Evolutionary conservation across 2,113 vertebrate genomes (phyloP).

Genomic region (Sapayoa aenigma): DNA sequence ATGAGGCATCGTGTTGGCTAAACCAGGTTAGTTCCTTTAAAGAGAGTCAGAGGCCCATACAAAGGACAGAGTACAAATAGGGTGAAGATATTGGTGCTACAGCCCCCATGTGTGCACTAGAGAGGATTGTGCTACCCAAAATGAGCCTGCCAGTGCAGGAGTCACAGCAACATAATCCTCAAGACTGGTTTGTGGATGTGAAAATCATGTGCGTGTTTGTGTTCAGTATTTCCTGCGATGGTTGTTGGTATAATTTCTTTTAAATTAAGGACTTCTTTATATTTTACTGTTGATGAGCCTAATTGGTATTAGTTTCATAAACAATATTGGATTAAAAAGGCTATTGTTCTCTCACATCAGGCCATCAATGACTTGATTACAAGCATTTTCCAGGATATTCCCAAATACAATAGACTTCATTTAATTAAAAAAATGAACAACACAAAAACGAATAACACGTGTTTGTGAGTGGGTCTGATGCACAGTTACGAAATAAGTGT

Average conservation of each 20-base stretch:
- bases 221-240: not conserved
- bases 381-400: not conserved
- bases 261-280: not conserved
- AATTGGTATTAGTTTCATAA: not conserved
- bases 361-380: not conserved
- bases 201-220: not conserved
- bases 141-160: not conserved
- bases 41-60: not conserved
- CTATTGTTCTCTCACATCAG: not conserved
- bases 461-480: not conserved
- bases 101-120: accelerated
- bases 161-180: not conserved
- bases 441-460: not conserved
- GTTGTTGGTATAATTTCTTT: not conserved
- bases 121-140: not conserved
- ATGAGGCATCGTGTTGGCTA: not conserved
- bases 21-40: not conserved
- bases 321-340: not conserved
- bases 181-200: not conserved
- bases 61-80: accelerated
- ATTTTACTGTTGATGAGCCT: not conserved
- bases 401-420: slow-evolving; percentile 1
- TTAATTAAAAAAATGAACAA: slow-evolving; percentile 8
- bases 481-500: not conserved
- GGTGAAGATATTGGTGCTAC: not conserved